These are phyloP conservation scores for Drosophila atripex DNA, from an alignment of 2,888 invertebrate species.

Conservation along the genomic window DNA sequence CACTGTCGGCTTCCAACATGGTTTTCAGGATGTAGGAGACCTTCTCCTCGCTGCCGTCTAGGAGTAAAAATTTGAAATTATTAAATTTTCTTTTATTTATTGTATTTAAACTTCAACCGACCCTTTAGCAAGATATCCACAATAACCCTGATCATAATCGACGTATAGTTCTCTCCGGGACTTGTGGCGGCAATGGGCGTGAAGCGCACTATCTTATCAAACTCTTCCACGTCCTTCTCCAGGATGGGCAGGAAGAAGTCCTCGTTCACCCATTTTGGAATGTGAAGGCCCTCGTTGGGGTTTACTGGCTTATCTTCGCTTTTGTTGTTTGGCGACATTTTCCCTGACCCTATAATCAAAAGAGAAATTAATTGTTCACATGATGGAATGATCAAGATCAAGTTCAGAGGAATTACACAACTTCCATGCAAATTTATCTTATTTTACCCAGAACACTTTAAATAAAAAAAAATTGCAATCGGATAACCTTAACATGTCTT, in stretches of 20 bases:
- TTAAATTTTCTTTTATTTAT: background rate
- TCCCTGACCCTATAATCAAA: constrained; percentile 44
- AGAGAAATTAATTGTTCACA: constrained; percentile 54
- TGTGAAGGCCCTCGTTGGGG: constrained; percentile 68
- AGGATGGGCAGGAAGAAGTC: constrained; percentile 71
- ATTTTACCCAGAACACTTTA: background rate
- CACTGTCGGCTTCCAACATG: constrained; percentile 52
- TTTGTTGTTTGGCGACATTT: constrained; percentile 53
- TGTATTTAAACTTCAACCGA: background rate
- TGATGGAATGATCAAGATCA: constrained; percentile 8
- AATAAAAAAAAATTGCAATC: background rate
- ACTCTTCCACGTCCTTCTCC: constrained; percentile 60
- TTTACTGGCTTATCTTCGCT: constrained; percentile 38
- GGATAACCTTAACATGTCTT: background rate
- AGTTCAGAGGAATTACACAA: constrained; percentile 17
- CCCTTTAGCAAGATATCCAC: constrained; percentile 73
- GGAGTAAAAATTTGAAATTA: background rate
- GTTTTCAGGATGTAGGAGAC: constrained; percentile 79
- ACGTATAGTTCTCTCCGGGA: constrained; percentile 81
- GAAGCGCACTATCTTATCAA: constrained; percentile 59
- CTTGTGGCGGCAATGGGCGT: constrained; percentile 72
- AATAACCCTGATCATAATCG: constrained; percentile 75
- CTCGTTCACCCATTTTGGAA: constrained; percentile 77
- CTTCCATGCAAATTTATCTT: background rate
- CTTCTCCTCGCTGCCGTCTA: constrained; percentile 57